These are phyloP conservation scores for Charanyca ferruginea DNA, from an alignment of 2,888 invertebrate genomes.

Conservation along the genomic window DNA sequence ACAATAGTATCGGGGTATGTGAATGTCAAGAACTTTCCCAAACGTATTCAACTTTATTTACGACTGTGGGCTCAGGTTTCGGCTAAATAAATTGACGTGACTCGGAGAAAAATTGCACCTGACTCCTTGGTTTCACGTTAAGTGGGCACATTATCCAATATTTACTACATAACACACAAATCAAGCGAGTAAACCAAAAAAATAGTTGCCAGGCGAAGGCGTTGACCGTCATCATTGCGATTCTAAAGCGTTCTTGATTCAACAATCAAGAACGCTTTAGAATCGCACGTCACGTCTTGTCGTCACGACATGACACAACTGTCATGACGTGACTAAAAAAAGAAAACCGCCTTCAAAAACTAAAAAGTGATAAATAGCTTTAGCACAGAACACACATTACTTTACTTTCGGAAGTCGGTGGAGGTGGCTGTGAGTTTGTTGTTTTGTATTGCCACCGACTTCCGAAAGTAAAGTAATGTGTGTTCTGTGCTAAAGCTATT, in stretches of 20 bases:
- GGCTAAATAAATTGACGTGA: constrained; percentile 30
- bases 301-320: too few species aligned
- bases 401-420: too few species aligned
- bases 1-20: constrained; percentile 16
- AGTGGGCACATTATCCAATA: constrained; percentile 21
- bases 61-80: constrained; percentile 21
- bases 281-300: too few species aligned
- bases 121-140: background rate
- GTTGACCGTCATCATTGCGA: background rate
- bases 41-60: constrained; percentile 34
- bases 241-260: background rate
- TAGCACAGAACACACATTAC: too few species aligned
- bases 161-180: constrained; percentile 1
- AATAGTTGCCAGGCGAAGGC: constrained; percentile 2
- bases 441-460: too few species aligned
- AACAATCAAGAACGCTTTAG: too few species aligned
- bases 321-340: constrained; percentile 8
- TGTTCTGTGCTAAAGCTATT: too few species aligned
- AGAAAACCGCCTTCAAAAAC: too few species aligned
- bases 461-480: too few species aligned
- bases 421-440: too few species aligned
- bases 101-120: constrained; percentile 29
- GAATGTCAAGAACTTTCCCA: constrained; percentile 12
- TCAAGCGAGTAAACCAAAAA: background rate
- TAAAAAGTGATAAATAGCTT: too few species aligned